A percentile compares a stretch with the other conserved stretches of the same genome.
These are phyloP conservation scores for Cistogaster globosa DNA, from an alignment of 2,888 invertebrate species.

Conservation along the genomic window DNA sequence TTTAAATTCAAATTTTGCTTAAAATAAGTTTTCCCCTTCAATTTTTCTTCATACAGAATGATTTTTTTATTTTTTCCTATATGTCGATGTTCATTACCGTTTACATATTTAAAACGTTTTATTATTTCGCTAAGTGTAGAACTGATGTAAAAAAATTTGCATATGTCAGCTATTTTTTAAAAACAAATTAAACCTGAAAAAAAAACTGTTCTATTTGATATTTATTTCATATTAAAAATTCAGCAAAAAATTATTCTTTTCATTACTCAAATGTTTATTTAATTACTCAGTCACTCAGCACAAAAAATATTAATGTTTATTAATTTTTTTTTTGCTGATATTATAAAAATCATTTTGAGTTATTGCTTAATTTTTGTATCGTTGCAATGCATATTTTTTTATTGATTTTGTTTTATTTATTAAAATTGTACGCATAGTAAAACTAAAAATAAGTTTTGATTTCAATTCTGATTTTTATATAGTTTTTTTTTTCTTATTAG, in stretches of 20 bases:
- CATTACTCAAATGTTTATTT: conserved; percentile 45
- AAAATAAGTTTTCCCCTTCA: no score
- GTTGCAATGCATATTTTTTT: conserved; percentile 14
- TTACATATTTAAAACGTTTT: no score
- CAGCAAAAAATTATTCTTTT: conserved; percentile 25
- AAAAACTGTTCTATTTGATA: conserved; percentile 15
- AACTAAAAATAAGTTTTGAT: conserved; percentile 51
- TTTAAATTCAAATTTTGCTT: no score
- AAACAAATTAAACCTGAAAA: not conserved
- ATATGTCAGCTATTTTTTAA: conserved; percentile 15
- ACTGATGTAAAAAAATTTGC: not conserved
- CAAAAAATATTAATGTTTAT: not conserved
- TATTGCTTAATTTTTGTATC: conserved; percentile 2
- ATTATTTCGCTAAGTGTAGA: not conserved
- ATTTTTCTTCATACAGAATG: no score
- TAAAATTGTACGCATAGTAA: not conserved
- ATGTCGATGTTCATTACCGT: no score
- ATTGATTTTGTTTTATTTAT: conserved; percentile 11
- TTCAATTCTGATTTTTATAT: conserved; percentile 27
- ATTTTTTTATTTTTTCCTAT: no score
- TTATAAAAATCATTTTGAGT: not conserved
- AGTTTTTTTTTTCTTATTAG: not conserved
- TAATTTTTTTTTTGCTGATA: not conserved
- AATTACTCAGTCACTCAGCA: conserved; percentile 9
- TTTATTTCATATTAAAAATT: conserved; percentile 21